Conservation (phyloP, 1,140 invertebrate species). For the Druon quercuslanigerum region DNA sequence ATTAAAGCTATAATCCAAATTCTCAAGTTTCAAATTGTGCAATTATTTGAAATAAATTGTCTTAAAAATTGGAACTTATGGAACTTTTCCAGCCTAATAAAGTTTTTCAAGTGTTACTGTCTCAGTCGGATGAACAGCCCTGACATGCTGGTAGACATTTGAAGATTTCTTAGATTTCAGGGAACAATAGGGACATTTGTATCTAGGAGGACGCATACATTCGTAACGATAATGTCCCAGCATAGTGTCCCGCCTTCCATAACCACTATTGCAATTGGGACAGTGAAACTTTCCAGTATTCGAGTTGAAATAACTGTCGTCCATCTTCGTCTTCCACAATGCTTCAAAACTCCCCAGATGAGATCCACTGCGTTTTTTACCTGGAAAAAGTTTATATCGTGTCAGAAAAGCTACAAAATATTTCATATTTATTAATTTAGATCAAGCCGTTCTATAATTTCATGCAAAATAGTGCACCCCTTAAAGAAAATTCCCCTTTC, state of each 20-base stretch:
- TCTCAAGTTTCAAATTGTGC: too few relatives aligned
- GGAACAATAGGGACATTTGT: conserved; percentile 77
- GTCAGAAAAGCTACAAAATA: neutral
- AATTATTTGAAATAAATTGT: too few relatives aligned
- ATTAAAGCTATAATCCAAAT: too few relatives aligned
- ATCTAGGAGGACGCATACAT: conserved; percentile 79
- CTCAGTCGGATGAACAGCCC: conserved; percentile 65
- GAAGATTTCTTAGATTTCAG: conserved; percentile 71
- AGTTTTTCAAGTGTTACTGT: conserved; percentile 65
- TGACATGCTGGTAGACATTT: conserved; percentile 72
- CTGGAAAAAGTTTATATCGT: conserved; percentile 17
- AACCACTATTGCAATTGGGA: conserved; percentile 72
- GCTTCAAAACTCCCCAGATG: neutral
- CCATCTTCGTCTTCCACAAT: conserved; percentile 43
- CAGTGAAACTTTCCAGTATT: conserved; percentile 72
- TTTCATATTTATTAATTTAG: neutral
- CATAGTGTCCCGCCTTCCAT: conserved; percentile 71
- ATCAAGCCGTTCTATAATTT: neutral
- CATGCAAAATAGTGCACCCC: conserved; percentile 15
- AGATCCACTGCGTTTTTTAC: conserved; percentile 24
- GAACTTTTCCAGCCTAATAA: conserved; percentile 54
- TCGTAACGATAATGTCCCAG: conserved; percentile 75
- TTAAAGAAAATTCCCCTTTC: neutral
- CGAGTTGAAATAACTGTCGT: conserved; percentile 62
- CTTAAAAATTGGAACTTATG: too few relatives aligned